Evolutionary conservation across 2,888 invertebrate species (phyloP).

Genomic region (Xestia rhomboidea): DNA sequence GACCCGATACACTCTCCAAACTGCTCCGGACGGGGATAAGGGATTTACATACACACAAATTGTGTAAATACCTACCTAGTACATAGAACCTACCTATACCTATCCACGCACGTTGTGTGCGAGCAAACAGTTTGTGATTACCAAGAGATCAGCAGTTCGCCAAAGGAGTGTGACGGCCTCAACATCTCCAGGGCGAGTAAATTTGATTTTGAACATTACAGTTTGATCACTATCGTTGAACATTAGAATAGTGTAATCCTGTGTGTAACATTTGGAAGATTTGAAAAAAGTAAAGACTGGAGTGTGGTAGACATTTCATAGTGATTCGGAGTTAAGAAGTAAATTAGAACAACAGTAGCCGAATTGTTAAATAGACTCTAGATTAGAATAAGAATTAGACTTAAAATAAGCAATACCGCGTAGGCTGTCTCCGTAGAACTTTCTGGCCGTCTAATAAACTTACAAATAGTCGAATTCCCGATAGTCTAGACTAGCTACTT

Average conservation of each 20-base stretch:
- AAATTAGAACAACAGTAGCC: slow-evolving; percentile 82
- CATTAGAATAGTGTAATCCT: slow-evolving; percentile 84
- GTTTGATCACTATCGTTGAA: slow-evolving; percentile 82
- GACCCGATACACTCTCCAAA: slow-evolving; percentile 66
- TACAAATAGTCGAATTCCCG: slow-evolving; percentile 74
- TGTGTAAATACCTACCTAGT: slow-evolving; percentile 68
- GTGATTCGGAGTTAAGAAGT: slow-evolving; percentile 76
- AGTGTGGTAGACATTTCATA: slow-evolving; percentile 86
- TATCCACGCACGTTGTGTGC: slow-evolving; percentile 65
- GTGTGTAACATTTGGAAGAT: slow-evolving; percentile 77
- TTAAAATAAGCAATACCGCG: slow-evolving; percentile 71
- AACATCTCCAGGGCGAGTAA: slow-evolving; percentile 89
- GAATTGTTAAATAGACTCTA: slow-evolving; percentile 79
- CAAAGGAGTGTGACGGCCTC: slow-evolving; percentile 84
- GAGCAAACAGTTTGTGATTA: slow-evolving; percentile 79
- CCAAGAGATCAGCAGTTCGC: slow-evolving; percentile 84
- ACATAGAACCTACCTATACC: slow-evolving; percentile 60
- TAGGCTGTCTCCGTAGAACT: slow-evolving; percentile 82
- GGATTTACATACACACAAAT: slow-evolving; percentile 77
- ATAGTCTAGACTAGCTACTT: slow-evolving; percentile 82
- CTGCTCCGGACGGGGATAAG: slow-evolving; percentile 76
- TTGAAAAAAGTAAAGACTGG: slow-evolving; percentile 73
- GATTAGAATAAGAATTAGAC: slow-evolving; percentile 84
- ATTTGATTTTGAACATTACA: slow-evolving; percentile 85
- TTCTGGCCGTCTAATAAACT: slow-evolving; percentile 80